Percentiles rank a stretch among this genome's conserved stretches.
These are phyloP conservation scores for Pollenia griseotomentosa DNA, from an alignment of 2,888 invertebrate genomes.

Conservation along the genomic window DNA sequence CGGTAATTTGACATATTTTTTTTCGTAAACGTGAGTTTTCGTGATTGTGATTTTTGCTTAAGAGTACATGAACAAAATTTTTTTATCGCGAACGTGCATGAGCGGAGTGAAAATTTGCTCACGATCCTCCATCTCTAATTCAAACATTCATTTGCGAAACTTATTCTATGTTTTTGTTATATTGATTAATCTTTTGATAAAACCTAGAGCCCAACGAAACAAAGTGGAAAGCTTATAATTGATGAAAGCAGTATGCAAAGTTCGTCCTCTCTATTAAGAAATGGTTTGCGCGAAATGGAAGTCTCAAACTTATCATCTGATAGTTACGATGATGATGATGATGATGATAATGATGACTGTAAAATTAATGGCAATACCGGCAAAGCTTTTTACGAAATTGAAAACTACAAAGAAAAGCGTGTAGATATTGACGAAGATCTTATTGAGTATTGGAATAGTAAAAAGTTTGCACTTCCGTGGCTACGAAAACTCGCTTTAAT, in stretches of 20 bases:
- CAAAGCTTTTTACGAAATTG: slow-evolving; percentile 10
- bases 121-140: too few relatives aligned
- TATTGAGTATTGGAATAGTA: not conserved
- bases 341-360: not conserved
- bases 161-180: not conserved
- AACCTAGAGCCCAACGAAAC: not conserved
- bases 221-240: not conserved
- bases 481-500: not conserved
- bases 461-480: not conserved
- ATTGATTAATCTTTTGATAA: not conserved
- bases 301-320: not conserved
- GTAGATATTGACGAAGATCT: not conserved
- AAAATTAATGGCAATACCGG: not conserved
- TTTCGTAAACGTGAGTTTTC: too few relatives aligned
- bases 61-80: too few relatives aligned
- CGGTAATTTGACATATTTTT: too few relatives aligned
- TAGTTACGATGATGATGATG: not conserved
- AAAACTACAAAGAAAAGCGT: slow-evolving; percentile 6
- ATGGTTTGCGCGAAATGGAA: not conserved
- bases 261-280: not conserved
- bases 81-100: too few relatives aligned
- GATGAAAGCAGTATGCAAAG: not conserved
- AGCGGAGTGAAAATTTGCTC: too few relatives aligned
- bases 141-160: too few relatives aligned
- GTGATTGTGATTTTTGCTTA: too few relatives aligned